Conservation (phyloP, 2,113 vertebrate species). For the Cyanoderma ruficeps region DNA sequence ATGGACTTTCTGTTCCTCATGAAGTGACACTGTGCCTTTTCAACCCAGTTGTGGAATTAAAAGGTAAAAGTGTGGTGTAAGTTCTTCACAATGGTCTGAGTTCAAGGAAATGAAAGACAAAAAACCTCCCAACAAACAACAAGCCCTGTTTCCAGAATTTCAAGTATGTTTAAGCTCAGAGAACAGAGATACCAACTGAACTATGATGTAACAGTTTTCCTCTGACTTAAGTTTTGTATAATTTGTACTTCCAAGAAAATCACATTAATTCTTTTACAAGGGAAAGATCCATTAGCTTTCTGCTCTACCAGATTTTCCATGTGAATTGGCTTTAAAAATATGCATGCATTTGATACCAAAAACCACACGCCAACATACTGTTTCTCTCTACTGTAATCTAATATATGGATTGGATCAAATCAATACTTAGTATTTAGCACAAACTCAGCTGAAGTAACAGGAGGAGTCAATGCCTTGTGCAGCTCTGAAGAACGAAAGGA, state of each 20-base stretch:
- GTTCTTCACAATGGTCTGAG: not conserved
- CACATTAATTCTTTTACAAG: not conserved
- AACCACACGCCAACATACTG: not conserved
- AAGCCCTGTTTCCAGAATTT: not conserved
- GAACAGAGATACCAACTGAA: not conserved
- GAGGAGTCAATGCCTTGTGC: not conserved
- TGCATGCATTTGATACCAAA: not conserved
- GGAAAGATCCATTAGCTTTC: not conserved
- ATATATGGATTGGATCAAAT: not conserved
- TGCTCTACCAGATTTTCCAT: not conserved
- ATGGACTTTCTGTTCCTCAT: not conserved
- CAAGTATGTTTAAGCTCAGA: not conserved
- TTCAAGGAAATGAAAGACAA: not conserved
- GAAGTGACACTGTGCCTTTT: not conserved
- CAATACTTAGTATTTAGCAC: not conserved
- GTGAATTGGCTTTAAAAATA: not conserved
- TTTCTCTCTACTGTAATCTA: not conserved
- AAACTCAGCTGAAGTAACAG: not conserved
- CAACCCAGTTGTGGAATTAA: not conserved
- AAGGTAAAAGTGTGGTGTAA: not conserved
- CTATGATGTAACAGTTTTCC: not conserved
- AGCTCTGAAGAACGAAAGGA: not conserved
- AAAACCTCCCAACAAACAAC: fast-evolving
- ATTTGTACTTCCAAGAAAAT: not conserved
- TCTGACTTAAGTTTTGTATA: not conserved